phyloP scores from a whole-genome alignment of 2,888 invertebrate species.

The Heliconius cydno region DNA sequence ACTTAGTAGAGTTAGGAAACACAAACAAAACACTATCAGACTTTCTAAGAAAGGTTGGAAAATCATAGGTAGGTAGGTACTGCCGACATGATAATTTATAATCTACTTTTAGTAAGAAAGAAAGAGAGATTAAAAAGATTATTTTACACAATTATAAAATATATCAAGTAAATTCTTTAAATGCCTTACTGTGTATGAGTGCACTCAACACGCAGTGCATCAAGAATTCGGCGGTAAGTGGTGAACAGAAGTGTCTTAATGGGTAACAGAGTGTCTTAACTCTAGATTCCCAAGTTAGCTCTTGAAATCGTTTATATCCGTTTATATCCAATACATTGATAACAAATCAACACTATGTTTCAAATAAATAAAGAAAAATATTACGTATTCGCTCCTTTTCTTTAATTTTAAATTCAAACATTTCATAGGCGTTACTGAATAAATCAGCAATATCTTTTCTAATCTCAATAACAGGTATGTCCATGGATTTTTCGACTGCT shows the following conservation, averaged over 20 bases:
- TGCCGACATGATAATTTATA: neutral
- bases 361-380: neutral
- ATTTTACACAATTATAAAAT: too few species aligned
- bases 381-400: constrained; percentile 70
- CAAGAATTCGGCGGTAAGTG: too few species aligned
- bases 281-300: too few species aligned
- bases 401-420: constrained; percentile 65
- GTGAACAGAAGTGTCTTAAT: too few species aligned
- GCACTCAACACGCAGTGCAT: too few species aligned
- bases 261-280: too few species aligned
- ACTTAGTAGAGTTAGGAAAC: constrained; percentile 11
- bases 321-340: too few species aligned
- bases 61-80: too few species aligned
- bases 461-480: constrained; percentile 70
- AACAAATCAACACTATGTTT: neutral
- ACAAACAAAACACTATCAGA: neutral
- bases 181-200: too few species aligned
- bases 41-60: constrained; percentile 3
- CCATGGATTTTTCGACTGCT: constrained; percentile 74
- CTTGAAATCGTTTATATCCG: too few species aligned
- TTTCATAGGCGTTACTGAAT: constrained; percentile 59
- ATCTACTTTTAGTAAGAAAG: neutral
- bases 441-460: constrained; percentile 64
- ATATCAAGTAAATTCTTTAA: too few species aligned
- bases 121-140: too few species aligned